A percentile compares a stretch with the other conserved stretches of the same genome.
Conservation (phyloP, 2,113 vertebrate species). For the Mustelus asterias region DNA sequence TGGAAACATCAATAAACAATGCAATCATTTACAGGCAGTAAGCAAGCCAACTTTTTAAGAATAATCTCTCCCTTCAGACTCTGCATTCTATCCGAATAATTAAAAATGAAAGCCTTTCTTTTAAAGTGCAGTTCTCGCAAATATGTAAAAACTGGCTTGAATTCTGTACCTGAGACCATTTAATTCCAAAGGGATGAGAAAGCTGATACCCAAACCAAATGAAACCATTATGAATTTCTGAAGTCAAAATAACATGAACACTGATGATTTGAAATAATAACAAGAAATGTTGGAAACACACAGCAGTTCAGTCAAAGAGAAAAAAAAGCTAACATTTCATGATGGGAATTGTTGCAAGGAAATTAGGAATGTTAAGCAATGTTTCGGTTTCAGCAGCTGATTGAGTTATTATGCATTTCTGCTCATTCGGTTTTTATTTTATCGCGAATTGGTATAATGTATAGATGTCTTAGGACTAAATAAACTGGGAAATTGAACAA, state of each 20-base stretch:
- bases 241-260: neutral
- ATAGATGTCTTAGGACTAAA: neutral
- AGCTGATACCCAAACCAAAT: neutral
- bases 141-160: neutral
- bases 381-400: neutral
- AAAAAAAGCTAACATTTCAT: neutral
- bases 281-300: neutral
- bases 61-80: neutral
- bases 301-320: neutral
- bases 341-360: neutral
- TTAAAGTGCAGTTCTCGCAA: neutral
- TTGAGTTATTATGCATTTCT: neutral
- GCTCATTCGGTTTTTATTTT: neutral
- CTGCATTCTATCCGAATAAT: neutral
- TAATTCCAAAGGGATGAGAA: neutral
- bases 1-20: slow-evolving; percentile 27
- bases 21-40: slow-evolving; percentile 25
- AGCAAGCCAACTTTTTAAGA: neutral
- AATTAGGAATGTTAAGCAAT: neutral
- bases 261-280: neutral
- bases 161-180: neutral
- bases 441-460: neutral
- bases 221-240: neutral
- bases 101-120: slow-evolving; percentile 12
- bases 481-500: neutral